These are phyloP conservation scores for Agrochola circellaris DNA, from an alignment of 2,888 invertebrate genomes.

Conservation along the genomic window DNA sequence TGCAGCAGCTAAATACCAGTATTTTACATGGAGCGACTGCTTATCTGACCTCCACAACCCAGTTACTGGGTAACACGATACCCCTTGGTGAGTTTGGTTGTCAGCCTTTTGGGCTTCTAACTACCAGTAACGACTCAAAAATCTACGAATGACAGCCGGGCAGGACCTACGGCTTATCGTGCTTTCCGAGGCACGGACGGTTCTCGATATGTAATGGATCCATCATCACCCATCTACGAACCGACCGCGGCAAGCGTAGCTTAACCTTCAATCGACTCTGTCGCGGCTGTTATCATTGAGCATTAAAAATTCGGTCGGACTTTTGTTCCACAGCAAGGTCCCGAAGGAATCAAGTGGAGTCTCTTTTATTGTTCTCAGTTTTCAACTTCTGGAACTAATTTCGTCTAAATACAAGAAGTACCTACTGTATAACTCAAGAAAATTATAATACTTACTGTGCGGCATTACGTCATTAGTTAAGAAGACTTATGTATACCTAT, in stretches of 20 bases:
- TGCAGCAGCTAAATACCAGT: neutral
- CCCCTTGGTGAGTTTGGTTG: neutral
- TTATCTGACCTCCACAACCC: neutral
- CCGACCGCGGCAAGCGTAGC: neutral
- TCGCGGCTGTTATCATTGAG: no score
- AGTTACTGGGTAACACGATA: no score
- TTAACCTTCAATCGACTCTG: no score
- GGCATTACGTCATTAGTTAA: constrained; percentile 42
- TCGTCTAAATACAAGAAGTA: neutral
- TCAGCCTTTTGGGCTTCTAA: neutral
- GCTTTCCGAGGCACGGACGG: neutral
- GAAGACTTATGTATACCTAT: constrained; percentile 40
- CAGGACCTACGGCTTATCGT: neutral
- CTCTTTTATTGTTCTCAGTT: neutral
- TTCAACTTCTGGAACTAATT: neutral
- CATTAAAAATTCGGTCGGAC: neutral
- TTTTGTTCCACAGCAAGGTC: neutral
- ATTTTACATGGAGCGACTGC: neutral
- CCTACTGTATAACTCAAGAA: neutral
- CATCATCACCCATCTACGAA: neutral
- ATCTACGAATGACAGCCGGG: neutral
- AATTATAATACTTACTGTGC: constrained; percentile 7
- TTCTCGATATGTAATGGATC: neutral
- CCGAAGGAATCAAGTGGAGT: neutral
- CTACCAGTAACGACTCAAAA: neutral